Conservation (phyloP, 2,888 invertebrate genomes). For the Drosophila siamana region DNA sequence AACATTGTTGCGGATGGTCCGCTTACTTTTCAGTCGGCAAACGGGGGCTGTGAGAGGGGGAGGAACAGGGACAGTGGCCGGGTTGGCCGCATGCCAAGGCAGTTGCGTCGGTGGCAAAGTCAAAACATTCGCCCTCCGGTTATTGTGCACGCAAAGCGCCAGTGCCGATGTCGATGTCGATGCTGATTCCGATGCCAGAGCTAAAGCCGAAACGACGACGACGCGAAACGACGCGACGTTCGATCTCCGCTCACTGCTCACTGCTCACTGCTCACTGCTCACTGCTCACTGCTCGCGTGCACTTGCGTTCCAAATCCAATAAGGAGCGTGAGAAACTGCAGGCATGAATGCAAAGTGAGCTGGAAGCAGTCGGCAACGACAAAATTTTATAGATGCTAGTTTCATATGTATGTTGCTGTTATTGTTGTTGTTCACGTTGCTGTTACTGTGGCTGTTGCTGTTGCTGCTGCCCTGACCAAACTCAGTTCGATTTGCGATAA, state of each 20-base stretch:
- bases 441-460: constrained; percentile 13
- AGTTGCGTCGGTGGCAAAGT: constrained; percentile 74
- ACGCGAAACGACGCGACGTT: constrained; percentile 19
- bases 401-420: constrained; percentile 30
- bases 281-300: constrained; percentile 68
- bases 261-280: too few species aligned
- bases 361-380: constrained; percentile 58
- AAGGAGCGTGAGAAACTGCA: constrained; percentile 83
- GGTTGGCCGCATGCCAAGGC: constrained; percentile 59
- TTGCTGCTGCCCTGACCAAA: constrained; percentile 41
- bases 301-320: constrained; percentile 80
- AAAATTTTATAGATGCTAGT: constrained; percentile 71
- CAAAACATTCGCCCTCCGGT: constrained; percentile 70
- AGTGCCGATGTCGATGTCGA: constrained; percentile 25
- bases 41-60: not conserved
- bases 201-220: constrained; percentile 30
- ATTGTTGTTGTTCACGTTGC: constrained; percentile 22
- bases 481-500: constrained; percentile 73
- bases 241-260: constrained; percentile 39
- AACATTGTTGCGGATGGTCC: constrained; percentile 46
- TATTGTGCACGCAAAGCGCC: constrained; percentile 66
- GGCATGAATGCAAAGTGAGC: constrained; percentile 73
- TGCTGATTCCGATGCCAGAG: constrained; percentile 30
- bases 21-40: constrained; percentile 48
- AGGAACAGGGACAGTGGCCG: constrained; percentile 16